These are phyloP conservation scores for Nebria brevicollis DNA, from an alignment of 2,888 invertebrate genomes.

Conservation along the genomic window DNA sequence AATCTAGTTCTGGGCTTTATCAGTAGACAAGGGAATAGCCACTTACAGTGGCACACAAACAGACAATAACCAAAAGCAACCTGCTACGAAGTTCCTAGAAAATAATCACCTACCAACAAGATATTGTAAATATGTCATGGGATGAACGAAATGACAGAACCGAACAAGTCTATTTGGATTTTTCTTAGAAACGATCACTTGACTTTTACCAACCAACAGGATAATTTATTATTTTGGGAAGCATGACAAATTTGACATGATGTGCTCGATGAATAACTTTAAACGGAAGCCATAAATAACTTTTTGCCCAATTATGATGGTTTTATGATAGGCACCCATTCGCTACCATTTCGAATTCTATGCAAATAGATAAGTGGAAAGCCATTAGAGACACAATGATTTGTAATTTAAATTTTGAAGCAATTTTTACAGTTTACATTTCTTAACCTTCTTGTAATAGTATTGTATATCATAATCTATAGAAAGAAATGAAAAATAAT, in stretches of 20 bases:
- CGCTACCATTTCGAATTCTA: neutral
- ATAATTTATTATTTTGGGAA: neutral
- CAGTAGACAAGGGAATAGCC: neutral
- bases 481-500: neutral
- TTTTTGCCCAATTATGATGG: neutral
- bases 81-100: neutral
- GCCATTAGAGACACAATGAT: neutral
- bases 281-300: neutral
- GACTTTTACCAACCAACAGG: neutral
- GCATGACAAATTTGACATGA: slow-evolving; percentile 1
- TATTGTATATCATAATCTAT: too few species aligned
- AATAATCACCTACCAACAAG: neutral
- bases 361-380: neutral
- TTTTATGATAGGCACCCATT: neutral
- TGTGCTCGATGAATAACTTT: neutral
- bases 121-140: neutral
- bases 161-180: neutral
- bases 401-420: too few species aligned
- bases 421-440: too few species aligned
- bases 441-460: too few species aligned
- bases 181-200: neutral
- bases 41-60: neutral
- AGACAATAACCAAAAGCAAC: neutral
- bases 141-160: neutral
- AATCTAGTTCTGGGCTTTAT: neutral